Evolutionary conservation across 2,888 invertebrate species (phyloP).

Genomic region (Sussaba pulchella): DNA sequence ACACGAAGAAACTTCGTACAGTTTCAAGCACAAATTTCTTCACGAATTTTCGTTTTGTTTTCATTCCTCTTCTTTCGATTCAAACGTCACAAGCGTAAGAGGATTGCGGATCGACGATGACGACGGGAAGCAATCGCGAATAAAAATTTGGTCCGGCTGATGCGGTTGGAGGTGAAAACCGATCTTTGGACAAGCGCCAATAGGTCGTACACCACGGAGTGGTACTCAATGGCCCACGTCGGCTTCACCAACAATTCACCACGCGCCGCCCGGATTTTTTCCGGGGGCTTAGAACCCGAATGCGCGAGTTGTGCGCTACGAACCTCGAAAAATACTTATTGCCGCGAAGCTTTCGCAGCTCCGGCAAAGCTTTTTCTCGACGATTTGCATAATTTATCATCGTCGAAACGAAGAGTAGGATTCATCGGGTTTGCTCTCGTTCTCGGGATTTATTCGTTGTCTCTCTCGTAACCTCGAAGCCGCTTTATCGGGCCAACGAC

Average conservation of each 20-base stretch:
- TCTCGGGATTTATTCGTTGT: conserved; percentile 2
- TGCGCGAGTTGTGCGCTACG: conserved; percentile 8
- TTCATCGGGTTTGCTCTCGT: not conserved
- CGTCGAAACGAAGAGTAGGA: conserved; percentile 4
- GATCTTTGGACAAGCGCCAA: conserved; percentile 75
- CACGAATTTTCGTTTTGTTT: too few relatives aligned
- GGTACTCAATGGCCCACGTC: not conserved
- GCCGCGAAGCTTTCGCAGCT: conserved; percentile 53
- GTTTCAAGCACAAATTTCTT: too few relatives aligned
- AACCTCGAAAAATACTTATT: conserved; percentile 42
- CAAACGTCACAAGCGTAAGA: too few relatives aligned
- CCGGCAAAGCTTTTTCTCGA: conserved; percentile 62
- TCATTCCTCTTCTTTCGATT: too few relatives aligned
- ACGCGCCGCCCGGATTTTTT: conserved; percentile 60
- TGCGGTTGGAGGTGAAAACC: conserved; percentile 72
- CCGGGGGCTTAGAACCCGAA: conserved; percentile 59
- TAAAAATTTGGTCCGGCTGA: conserved; percentile 62
- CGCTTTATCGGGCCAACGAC: conserved; percentile 24
- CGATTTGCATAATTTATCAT: conserved; percentile 74
- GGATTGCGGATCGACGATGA: not conserved
- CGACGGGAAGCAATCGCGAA: not conserved
- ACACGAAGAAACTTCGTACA: too few relatives aligned
- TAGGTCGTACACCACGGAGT: conserved; percentile 43
- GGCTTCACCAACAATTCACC: not conserved
- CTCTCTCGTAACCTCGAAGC: conserved; percentile 33